Evolutionary conservation across 2,113 vertebrate genomes (phyloP), one percentile per base, ranked within the genome.

Genomic region (Eolophus roseicapilla): DNA sequence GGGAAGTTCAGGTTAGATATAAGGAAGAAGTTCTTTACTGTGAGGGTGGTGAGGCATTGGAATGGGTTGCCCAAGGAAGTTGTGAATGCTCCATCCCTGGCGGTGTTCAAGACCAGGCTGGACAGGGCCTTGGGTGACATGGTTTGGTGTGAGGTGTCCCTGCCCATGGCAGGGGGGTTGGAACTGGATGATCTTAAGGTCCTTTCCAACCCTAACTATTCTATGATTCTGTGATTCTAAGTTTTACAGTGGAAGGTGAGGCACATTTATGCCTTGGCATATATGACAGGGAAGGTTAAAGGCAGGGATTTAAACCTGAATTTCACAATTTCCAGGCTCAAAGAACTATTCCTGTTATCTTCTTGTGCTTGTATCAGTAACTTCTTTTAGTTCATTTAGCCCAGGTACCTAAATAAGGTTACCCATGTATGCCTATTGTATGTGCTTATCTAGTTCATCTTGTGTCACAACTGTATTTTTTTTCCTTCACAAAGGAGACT

Each of bases 221-320:
- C 41, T 41, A 41, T 41, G 39, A 41, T 41, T 41, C 39, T 41
- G 5, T 41, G 41, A 41, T 41, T 41, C 41, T 41, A 14, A 13
- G 13, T 83, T 94, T 39, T 86, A 53, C 64, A 80, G 50, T 31
- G 82, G 64, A 90, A 95, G 90, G 71, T 77, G 85, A 69, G 90
- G 84, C 85, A 35, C 71, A 67, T 44, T 86, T 79, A 44, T 91
- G 60, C 65, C 74, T 86, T 77, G 63, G 49, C 53, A 2, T 37
- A 24, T 78, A 29, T 86, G 92, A 92, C 77, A 88, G 76, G 25
- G 29, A 86, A 93, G 71, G 93, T 96, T 88, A 94, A 88, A 90
- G 82, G 39, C 76, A 81, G 55, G 60, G 39, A 47, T 77, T 88
- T 74, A 83, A 95, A 75, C 47, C 10, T 75, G 79, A 88, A 59